These are phyloP conservation scores for Synergus gifuensis DNA, from an alignment of 2,888 invertebrate genomes.

Conservation along the genomic window DNA sequence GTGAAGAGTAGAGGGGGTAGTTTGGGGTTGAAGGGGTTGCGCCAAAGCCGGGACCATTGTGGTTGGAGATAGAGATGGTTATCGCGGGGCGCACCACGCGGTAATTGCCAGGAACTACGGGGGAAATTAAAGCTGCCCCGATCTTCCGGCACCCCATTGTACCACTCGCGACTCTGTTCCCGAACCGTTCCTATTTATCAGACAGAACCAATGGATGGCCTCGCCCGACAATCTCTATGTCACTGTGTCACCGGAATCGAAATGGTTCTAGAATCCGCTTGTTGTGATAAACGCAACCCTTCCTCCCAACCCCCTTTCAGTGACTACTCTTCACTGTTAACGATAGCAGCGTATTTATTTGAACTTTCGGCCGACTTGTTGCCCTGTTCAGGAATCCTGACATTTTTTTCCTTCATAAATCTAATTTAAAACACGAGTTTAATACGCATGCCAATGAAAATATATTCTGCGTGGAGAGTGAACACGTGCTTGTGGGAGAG, in stretches of 20 bases:
- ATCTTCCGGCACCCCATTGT: constrained; percentile 73
- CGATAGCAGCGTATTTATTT: constrained; percentile 1
- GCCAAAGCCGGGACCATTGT: constrained; percentile 66
- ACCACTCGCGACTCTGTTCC: constrained; percentile 67
- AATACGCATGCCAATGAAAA: constrained; percentile 14
- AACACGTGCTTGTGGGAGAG: constrained; percentile 34
- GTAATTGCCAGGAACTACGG: constrained; percentile 76
- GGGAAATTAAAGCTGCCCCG: constrained; percentile 77
- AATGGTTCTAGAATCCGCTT: constrained; percentile 49
- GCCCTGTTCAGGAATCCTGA: constrained; percentile 16
- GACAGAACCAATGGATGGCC: constrained; percentile 66
- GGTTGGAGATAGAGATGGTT: constrained; percentile 74
- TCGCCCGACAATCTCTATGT: constrained; percentile 68
- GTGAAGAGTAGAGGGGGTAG: constrained; percentile 43
- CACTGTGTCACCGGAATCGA: constrained; percentile 74
- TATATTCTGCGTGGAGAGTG: constrained; percentile 16
- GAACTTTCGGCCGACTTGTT: background rate
- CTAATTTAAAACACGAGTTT: constrained; percentile 15
- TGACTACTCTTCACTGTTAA: constrained; percentile 4
- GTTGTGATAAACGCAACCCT: constrained; percentile 16
- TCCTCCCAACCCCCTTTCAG: background rate
- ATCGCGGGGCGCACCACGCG: constrained; percentile 72
- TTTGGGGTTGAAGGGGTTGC: constrained; percentile 54
- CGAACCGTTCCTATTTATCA: constrained; percentile 72
- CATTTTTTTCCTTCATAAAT: background rate